phyloP scores from a whole-genome alignment of 2,888 invertebrate species.

The Drosophila basisetae region DNA sequence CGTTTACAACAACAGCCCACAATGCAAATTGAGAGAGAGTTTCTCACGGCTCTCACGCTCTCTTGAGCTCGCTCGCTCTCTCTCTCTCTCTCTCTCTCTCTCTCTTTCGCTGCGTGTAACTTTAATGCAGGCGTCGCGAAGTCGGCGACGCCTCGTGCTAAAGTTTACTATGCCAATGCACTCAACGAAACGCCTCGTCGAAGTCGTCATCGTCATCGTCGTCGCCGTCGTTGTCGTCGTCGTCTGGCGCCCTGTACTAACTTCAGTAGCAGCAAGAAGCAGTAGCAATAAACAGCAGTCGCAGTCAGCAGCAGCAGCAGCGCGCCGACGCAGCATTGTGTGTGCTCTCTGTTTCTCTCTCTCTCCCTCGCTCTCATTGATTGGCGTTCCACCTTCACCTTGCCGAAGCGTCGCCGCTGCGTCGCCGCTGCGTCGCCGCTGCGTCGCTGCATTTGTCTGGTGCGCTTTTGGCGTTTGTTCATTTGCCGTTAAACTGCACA shows the following conservation, averaged over 20 bases:
- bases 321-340: conserved; percentile 62
- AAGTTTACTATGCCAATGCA: conserved; percentile 83
- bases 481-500: conserved; percentile 59
- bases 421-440: conserved; percentile 28
- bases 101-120: conserved; percentile 26
- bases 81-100: conserved; percentile 8
- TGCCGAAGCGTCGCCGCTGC: conserved; percentile 48
- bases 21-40: conserved; percentile 38
- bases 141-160: conserved; percentile 71
- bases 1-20: conserved; percentile 35
- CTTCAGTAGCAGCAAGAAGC: conserved; percentile 29
- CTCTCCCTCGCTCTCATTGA: conserved; percentile 52
- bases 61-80: conserved; percentile 11
- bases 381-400: conserved; percentile 70
- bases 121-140: conserved; percentile 50
- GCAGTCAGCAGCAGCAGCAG: conserved; percentile 49
- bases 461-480: conserved; percentile 40
- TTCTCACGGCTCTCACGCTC: conserved; percentile 30
- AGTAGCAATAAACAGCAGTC: conserved; percentile 13
- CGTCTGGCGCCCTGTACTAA: conserved; percentile 59
- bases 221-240: conserved; percentile 42
- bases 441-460: conserved; percentile 26
- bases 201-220: conserved; percentile 37
- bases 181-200: conserved; percentile 64
- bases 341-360: conserved; percentile 19